Base-by-base conservation (phyloP, 2,888 invertebrate genomes). In the Eupithecia vulgata region DNA sequence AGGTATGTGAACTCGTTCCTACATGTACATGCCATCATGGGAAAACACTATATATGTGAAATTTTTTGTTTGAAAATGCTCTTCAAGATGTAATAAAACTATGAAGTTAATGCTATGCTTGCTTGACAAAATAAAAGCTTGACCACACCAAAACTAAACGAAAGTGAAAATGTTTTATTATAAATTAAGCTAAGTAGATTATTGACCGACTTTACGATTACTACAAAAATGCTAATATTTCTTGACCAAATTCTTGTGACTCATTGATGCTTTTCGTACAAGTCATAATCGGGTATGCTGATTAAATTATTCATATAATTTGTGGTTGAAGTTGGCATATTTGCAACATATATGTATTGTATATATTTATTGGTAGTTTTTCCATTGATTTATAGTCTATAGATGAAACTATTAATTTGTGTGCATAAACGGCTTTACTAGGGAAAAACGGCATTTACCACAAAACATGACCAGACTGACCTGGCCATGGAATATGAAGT, bases 161-260 rank as follows among this genome's bases (percentile, higher is more conserved):
- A 34, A 61, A 34, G 34, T 57, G 52, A 57, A 21, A 52, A 57
- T 25, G 5, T 25, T 52, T 1, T 57, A 57, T 21, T 57, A 57
- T 25, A 5, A n/a, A 57, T 52, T 13, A 57, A 57, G 21, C 13
- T 25, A 25, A 25, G 57, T 25, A 57, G 25, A 5, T 25, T 13
- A 57, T 57, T 57, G 57, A 57, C 57, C 57, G 0, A 25, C 13
- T n/a, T 52, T 13, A 57, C 13, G 0, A 5, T 57, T 25, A 57
- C 21, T 57, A 42, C 8, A 8, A 37, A 30, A 37, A 61, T 48
- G 42, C 34, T 57, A 52, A 15, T 70, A 66, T 40, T 61, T 34
- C 12, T 57, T 67, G 21, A 62, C 45, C 42, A 25, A 64, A 65
- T 65, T 65, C 17, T 25, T 66, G 7, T 45, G 57, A 71, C 13